A percentile compares a stretch with the other conserved stretches of the same genome.
Evolutionary conservation across 2,888 invertebrate species (phyloP).

Genomic region (Meiosimyza platycephala): DNA sequence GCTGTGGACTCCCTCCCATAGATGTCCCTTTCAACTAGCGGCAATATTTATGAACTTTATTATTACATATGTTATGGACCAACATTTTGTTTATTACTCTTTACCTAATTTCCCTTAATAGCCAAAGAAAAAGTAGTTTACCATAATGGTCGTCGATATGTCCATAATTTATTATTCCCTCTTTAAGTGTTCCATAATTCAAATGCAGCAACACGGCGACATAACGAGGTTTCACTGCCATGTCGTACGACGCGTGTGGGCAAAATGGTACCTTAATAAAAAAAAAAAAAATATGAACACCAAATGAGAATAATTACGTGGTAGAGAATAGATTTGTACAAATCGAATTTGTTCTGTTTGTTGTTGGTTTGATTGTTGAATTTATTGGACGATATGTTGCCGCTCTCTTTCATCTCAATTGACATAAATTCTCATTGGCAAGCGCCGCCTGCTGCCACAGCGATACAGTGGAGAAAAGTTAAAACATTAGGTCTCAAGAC

Average conservation of each 20-base stretch:
- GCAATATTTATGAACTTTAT: slow-evolving; percentile 4
- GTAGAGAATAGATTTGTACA: slow-evolving; percentile 8
- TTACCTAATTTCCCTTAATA: neutral
- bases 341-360: neutral
- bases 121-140: no score
- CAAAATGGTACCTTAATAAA: neutral
- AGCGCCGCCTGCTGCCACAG: neutral
- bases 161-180: neutral
- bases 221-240: neutral
- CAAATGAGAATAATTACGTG: slow-evolving; percentile 27
- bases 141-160: slow-evolving; percentile 3
- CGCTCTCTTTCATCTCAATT: slow-evolving; percentile 27
- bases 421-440: slow-evolving; percentile 16
- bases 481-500: no score
- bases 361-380: no score
- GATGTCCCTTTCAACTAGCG: neutral
- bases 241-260: slow-evolving; percentile 22
- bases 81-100: neutral
- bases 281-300: neutral
- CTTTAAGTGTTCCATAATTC: slow-evolving; percentile 16
- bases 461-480: no score
- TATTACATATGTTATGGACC: slow-evolving; percentile 5
- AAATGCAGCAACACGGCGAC: slow-evolving; percentile 4
- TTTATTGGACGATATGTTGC: neutral
- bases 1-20: slow-evolving; percentile 5